Evolutionary conservation across 35 echinoderm and acorn worm genomes (phyloP).

Genomic region (Heliocidaris erythrogramma): DNA sequence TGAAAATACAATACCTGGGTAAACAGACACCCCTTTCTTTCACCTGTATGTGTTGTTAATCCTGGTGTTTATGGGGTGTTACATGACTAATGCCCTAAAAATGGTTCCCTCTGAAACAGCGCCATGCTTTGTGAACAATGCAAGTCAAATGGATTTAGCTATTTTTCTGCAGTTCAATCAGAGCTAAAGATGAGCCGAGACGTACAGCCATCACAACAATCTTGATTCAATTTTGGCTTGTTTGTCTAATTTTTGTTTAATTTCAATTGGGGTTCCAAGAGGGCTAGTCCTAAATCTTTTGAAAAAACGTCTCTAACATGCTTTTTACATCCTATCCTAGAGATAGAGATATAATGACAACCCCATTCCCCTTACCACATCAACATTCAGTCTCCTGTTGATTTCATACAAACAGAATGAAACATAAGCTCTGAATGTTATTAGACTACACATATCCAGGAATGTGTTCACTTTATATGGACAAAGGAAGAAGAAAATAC

Average conservation of each 20-base stretch:
- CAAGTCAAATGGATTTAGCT: not conserved
- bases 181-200: not conserved
- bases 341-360: no score
- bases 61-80: not conserved
- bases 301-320: no score
- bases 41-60: not conserved
- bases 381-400: no score
- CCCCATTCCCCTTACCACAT: no score
- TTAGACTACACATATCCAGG: no score
- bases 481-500: not conserved
- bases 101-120: not conserved
- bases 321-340: no score
- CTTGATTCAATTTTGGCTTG: not conserved
- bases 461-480: no score
- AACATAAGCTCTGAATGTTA: no score
- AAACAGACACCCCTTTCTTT: conserved; percentile 1
- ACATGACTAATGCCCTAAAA: not conserved
- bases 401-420: no score
- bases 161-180: not conserved
- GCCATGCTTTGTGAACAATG: not conserved
- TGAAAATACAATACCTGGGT: not conserved
- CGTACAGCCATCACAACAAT: not conserved
- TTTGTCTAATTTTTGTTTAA: no score
- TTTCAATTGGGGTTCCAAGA: no score
- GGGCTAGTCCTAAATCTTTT: no score